Base-by-base conservation (phyloP, 2,113 vertebrate species). In the Scopus umbretta region DNA sequence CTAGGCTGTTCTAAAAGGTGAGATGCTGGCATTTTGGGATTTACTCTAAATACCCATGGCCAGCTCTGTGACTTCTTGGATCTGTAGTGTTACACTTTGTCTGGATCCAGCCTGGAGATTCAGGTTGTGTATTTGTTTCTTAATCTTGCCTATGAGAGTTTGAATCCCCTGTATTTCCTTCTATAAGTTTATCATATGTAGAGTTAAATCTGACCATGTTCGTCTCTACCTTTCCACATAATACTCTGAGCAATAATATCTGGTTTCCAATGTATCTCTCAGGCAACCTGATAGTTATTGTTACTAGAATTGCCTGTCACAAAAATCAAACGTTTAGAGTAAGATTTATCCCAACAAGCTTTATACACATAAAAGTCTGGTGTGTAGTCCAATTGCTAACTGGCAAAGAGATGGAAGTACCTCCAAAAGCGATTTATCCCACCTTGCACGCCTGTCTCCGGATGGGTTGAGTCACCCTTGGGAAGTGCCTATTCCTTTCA, bases 271-370 rank as follows among this genome's bases (percentile, higher is more conserved):
- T 66, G 45, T 58, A 45, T 86, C 36, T 88, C 66, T 73, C 80
- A 62, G 36, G 11, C 25, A 80, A 42, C 14, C 36, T 38, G 55
- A 82, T 55, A 81, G 70, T 79, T 88, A 90, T 52, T 70, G 21
- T 92, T 90, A 53, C 58, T 70, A 78, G 63, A 92, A 95, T 78
- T 88, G 26, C 53, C 49, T 94, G 72, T 88, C 25, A 7, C 36
- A 53, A 21, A 90, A 94, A 26, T 80, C 40, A 83, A 43, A 42
- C 6, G 4, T 73, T 88, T 82, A 66, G 66, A 88, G 43, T 59
- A 84, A 88, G 75, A 92, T 92, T 94, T 93, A 92, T 95, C 42
- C 59, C 63, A 88, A 53, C 21, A 53, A 86, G 45, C 22, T 82
- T 73, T 90, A 85, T 65, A 21, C 30, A 86, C 67, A 42, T 68